Base-by-base conservation (phyloP, 2,113 vertebrate species). In the Phrynosoma platyrhinos region DNA sequence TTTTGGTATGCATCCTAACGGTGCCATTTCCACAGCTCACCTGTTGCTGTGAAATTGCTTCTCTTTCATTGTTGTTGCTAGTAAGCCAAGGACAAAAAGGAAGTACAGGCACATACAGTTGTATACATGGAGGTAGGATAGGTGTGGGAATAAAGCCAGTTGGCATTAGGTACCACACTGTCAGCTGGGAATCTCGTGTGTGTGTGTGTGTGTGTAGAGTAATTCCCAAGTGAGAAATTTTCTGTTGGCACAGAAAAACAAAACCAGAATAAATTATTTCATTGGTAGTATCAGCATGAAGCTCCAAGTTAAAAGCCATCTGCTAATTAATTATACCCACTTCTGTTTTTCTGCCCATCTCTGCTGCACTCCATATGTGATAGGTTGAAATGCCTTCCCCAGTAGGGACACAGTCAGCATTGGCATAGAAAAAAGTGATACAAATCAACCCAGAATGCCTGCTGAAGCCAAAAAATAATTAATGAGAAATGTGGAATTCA, bases 51-150 rank as follows among this genome's bases (percentile, higher is more conserved):
- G 42, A 77, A 82, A 32, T 20, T 21, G 47, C 55, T 47, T 32
- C 12, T 30, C 83, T 71, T 30, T 21, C 55, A 27, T 36, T 9
- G 12, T 62, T 76, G 30, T 71, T 62, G 42, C 36, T 79, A 78
- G 47, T 53, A 80, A 76, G 16, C 53, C 13, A 18, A 42, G 42
- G 55, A 53, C 47, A 3, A 0, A 0, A 0, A 23, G 21, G n/a
- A 84, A 87, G 20, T 1, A 0, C 47, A 25, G 36, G 64, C 16
- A 55, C 25, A 40, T 32, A 13, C 0, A 71, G 69, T 76, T 72
- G 16, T 32, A 27, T 40, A 1, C 36, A 12, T 25, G 62, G 71
- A 64, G n/a, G 64, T 64, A 76, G 55, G 32, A 75, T 14, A 0
- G 47, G 8, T 0, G 25, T 74, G 36, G n/a, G 72, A 18, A 40